Conservation (phyloP, 2,113 vertebrate species). For the Tretioscincus oriximinensis region DNA sequence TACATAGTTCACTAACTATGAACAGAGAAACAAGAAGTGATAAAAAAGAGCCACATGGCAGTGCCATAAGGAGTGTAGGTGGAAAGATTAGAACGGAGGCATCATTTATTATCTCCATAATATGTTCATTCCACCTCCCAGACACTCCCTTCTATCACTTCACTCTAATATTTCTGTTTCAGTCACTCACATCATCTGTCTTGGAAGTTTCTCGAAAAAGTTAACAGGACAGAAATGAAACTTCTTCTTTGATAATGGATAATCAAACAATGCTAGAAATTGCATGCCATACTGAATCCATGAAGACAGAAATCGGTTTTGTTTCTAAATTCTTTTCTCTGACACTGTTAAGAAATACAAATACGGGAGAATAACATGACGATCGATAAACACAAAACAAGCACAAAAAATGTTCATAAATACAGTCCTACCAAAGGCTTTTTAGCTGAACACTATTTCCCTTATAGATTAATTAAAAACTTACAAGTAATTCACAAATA, state of each 20-base stretch:
- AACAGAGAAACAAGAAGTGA: conserved; percentile 41
- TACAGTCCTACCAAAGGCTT: too few relatives aligned
- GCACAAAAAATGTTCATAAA: background rate
- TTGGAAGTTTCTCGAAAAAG: conserved; percentile 51
- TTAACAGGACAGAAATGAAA: conserved; percentile 50
- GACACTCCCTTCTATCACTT: conserved; percentile 52
- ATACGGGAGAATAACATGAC: background rate
- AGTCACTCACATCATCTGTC: conserved; percentile 60
- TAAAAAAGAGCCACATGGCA: conserved; percentile 62
- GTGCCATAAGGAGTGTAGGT: conserved; percentile 72
- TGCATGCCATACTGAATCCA: conserved; percentile 14
- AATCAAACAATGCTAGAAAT: conserved; percentile 36
- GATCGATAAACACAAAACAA: background rate
- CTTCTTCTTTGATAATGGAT: conserved; percentile 57
- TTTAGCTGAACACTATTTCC: background rate
- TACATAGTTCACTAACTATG: conserved; percentile 9
- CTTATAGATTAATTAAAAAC: background rate
- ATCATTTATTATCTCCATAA: conserved; percentile 63
- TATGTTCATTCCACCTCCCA: conserved; percentile 56
- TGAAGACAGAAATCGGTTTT: background rate
- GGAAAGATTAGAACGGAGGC: conserved; percentile 68
- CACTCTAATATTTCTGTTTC: conserved; percentile 61
- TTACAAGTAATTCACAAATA: background rate
- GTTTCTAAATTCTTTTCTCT: conserved; percentile 13
- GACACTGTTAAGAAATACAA: conserved; percentile 37